Evolutionary conservation across 2,113 vertebrate genomes (phyloP).

Genomic region (Hymenochirus boettgeri): DNA sequence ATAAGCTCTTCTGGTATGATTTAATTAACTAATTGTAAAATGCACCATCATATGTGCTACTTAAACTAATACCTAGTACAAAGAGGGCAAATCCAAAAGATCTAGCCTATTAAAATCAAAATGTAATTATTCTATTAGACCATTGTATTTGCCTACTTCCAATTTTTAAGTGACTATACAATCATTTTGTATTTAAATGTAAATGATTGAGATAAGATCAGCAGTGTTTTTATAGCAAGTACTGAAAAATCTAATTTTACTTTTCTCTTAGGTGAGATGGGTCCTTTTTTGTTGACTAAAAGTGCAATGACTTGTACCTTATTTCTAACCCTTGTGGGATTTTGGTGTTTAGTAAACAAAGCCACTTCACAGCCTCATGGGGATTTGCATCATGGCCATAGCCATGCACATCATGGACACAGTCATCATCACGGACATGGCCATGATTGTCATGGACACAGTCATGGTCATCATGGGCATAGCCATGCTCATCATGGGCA

Average conservation of each 20-base stretch:
- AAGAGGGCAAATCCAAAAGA: not conserved
- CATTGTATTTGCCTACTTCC: too few relatives aligned
- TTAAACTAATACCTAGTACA: not conserved
- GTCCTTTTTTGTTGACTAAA: not conserved
- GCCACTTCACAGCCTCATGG: not conserved
- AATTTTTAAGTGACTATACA: too few relatives aligned
- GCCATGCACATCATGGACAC: slow-evolving; percentile 33
- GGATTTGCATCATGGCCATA: slow-evolving; percentile 22
- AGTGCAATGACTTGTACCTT: not conserved
- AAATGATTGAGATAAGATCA: too few relatives aligned
- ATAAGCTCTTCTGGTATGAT: too few relatives aligned
- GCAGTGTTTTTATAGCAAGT: not conserved
- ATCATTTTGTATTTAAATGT: too few relatives aligned
- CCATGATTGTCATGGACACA: slow-evolving; percentile 37
- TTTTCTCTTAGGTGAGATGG: not conserved
- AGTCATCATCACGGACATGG: slow-evolving; percentile 29
- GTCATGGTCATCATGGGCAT: slow-evolving; percentile 39
- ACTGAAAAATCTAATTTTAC: not conserved
- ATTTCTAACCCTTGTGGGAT: not conserved
- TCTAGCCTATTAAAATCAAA: too few relatives aligned
- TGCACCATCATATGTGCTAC: too few relatives aligned
- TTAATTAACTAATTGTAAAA: too few relatives aligned
- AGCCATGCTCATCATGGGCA: slow-evolving; percentile 35
- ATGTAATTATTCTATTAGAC: too few relatives aligned
- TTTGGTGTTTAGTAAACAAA: not conserved